These are phyloP conservation scores for Laspeyria flexula DNA, from an alignment of 2,888 invertebrate species.

Conservation along the genomic window DNA sequence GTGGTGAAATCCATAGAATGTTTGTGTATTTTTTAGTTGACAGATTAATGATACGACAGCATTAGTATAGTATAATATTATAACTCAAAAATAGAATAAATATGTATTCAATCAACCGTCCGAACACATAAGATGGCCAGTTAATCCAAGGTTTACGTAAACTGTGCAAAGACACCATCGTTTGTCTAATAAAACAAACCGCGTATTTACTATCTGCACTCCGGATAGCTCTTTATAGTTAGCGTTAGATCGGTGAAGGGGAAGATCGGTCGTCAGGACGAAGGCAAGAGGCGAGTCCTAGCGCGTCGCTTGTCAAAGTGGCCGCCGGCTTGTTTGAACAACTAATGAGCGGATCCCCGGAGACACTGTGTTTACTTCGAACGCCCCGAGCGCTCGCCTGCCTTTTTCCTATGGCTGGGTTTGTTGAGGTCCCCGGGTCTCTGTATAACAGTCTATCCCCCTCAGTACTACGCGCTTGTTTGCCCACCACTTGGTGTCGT, in stretches of 20 bases:
- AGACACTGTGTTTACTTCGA: conserved; percentile 79
- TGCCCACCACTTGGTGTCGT: conserved; percentile 68
- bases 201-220: conserved; percentile 70
- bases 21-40: too few species aligned
- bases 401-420: conserved; percentile 74
- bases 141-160: conserved; percentile 35
- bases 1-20: too few species aligned
- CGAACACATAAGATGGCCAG: conserved; percentile 16
- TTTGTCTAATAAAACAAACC: conserved; percentile 63
- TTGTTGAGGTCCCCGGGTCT: conserved; percentile 53
- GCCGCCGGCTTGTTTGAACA: conserved; percentile 83
- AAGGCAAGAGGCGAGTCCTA: conserved; percentile 57
- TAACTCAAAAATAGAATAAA: not conserved
- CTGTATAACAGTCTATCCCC: conserved; percentile 22
- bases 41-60: too few species aligned
- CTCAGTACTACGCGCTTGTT: conserved; percentile 54
- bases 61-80: too few species aligned
- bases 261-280: conserved; percentile 68
- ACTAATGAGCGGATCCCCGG: conserved; percentile 84
- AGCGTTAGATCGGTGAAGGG: conserved; percentile 77
- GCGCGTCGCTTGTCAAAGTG: conserved; percentile 82
- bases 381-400: conserved; percentile 50
- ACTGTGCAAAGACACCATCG: conserved; percentile 46
- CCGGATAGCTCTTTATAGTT: conserved; percentile 71
- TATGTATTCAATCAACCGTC: not conserved